Base-by-base conservation (phyloP, 2,113 vertebrate species). In the Xenotilapia flavipinnis region DNA sequence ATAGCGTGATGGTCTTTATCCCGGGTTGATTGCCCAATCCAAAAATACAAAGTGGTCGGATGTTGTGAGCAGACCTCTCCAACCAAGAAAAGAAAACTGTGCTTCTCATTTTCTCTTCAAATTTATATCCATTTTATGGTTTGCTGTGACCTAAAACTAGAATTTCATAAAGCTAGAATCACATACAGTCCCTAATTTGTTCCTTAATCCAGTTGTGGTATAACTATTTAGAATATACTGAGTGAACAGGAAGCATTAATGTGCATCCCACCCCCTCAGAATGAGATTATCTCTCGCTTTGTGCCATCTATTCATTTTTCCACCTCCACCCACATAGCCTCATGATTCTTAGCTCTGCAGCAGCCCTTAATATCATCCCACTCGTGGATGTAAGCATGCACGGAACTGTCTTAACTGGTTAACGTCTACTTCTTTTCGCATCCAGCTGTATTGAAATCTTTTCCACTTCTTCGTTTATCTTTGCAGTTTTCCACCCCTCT, bases 191-290 rank as follows among this genome's bases (percentile, higher is more conserved):
- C 3, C 9, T n/a, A 21, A 53, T 86, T 17, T 33, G 42, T 28
- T 82, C 28, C 51, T 51, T 84, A 89, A 89, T 90, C 81, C 26
- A 86, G 70, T 85, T 84, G 38, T 86, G 84, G 23, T 28, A 5
- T n/a, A 77, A 70, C 9, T 7, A 89, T 85, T 84, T 70, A 14
- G 33, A 80, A 83, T 82, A 33, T 15, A 49, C 10, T 13, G 9
- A 47, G 55, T 80, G 68, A 84, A 88, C 68, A 80, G 80, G 81
- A 93, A 87, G 73, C 15, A 73, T 49, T 42, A 26, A 70, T 70
- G 26, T 70, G 49, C 11, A 40, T 87, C 9, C 53, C 10, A 10
- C 8, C 38, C 62, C 42, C 28, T 45, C 87, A 77, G 84, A 56
- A 83, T 65, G 73, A 62, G 82, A 87, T 89, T 87, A 87, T 65